A percentile compares a stretch with the other conserved stretches of the same genome.
Evolutionary conservation across 2,113 vertebrate genomes (phyloP).

Genomic region (Dasypus novemcinctus): DNA sequence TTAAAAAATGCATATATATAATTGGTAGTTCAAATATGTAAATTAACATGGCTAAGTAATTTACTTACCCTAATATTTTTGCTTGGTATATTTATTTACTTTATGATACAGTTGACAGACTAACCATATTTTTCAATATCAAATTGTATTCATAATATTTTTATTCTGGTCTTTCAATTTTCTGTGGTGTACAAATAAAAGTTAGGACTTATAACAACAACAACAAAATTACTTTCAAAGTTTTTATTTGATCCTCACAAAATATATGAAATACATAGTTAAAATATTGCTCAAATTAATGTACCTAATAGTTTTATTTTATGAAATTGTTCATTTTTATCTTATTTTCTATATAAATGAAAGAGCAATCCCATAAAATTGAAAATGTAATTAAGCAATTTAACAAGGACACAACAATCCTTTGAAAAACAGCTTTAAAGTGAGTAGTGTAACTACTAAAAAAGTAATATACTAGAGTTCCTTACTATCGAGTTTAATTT

Average conservation of each 20-base stretch:
- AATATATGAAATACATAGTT: slow-evolving; percentile 11
- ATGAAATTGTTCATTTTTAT: slow-evolving; percentile 64
- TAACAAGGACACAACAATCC: slow-evolving; percentile 62
- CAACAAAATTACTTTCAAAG: slow-evolving; percentile 68
- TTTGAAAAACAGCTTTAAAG: slow-evolving; percentile 76
- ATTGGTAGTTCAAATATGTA: slow-evolving; percentile 55
- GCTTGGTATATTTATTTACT: too few relatives aligned
- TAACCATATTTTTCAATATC: too few relatives aligned
- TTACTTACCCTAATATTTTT: too few relatives aligned
- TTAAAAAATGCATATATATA: slow-evolving; percentile 16
- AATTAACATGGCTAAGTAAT: too few relatives aligned
- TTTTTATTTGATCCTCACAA: slow-evolving; percentile 68
- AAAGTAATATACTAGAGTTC: slow-evolving; percentile 53
- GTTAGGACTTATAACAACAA: too few relatives aligned
- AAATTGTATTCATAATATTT: too few relatives aligned
- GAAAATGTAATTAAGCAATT: slow-evolving; percentile 76
- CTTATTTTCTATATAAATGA: slow-evolving; percentile 73
- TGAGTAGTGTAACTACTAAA: slow-evolving; percentile 57
- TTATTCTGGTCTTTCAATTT: too few relatives aligned
- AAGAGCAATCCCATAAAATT: slow-evolving; percentile 73
- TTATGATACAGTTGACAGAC: too few relatives aligned
- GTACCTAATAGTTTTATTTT: slow-evolving; percentile 62
- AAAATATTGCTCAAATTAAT: slow-evolving; percentile 74
- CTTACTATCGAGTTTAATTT: slow-evolving; percentile 57
- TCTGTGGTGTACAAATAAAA: too few relatives aligned